These are phyloP conservation scores for Augiades crinisus DNA, from an alignment of 2,888 invertebrate species.

Conservation along the genomic window DNA sequence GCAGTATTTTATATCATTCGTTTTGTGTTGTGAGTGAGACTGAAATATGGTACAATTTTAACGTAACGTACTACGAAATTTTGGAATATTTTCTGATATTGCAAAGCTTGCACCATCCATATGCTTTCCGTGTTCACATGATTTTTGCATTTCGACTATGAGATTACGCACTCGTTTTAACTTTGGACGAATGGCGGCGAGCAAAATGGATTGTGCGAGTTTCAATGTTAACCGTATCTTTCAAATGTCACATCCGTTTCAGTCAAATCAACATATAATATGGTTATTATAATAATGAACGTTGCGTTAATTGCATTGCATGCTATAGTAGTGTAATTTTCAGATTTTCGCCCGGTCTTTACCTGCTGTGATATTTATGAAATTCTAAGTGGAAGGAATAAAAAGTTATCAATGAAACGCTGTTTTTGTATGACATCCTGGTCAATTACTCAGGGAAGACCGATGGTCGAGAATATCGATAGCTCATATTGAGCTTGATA, in stretches of 20 bases:
- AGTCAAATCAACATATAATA: slow-evolving; percentile 23
- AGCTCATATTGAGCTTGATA: slow-evolving; percentile 79
- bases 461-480: slow-evolving; percentile 69
- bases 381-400: slow-evolving; percentile 37
- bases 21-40: slow-evolving; percentile 75
- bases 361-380: slow-evolving; percentile 72
- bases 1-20: slow-evolving; percentile 75
- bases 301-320: slow-evolving; percentile 73
- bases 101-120: slow-evolving; percentile 42
- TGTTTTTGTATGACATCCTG: slow-evolving; percentile 57
- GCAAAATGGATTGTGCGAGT: slow-evolving; percentile 1
- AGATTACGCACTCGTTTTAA: slow-evolving; percentile 6
- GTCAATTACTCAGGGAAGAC: slow-evolving; percentile 63
- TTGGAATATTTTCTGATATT: slow-evolving; percentile 65
- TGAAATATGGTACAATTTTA: slow-evolving; percentile 76
- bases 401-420: slow-evolving; percentile 17
- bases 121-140: slow-evolving; percentile 37
- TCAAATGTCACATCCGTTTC: slow-evolving; percentile 18
- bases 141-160: slow-evolving; percentile 18
- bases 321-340: slow-evolving; percentile 74
- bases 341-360: slow-evolving; percentile 79
- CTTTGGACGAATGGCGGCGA: slow-evolving; percentile 7
- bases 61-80: slow-evolving; percentile 55
- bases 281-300: slow-evolving; percentile 45
- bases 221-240: slow-evolving; percentile 1